Base-by-base conservation (phyloP, 2,113 vertebrate species). In the Halichoerus grypus region DNA sequence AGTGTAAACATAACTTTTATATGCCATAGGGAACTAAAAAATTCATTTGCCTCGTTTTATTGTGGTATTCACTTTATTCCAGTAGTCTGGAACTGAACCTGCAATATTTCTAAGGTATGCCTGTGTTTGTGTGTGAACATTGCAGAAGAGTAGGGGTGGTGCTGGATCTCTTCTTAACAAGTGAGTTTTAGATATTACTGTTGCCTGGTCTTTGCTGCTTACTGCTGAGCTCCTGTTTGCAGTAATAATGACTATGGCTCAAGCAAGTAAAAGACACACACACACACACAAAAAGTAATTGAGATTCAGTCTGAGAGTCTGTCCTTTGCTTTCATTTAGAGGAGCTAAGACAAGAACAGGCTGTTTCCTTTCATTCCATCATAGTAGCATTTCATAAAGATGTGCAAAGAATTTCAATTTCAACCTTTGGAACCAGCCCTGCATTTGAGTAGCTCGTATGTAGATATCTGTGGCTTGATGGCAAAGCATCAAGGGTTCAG, bases 371-470 rank as follows among this genome's bases (percentile, higher is more conserved):
- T 96, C 28, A 65, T 97, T 86, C 46, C 39, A 9, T 93, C 74
- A 61, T 85, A 39, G 31, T 80, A 88, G 71, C 89, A 57, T 88
- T 79, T 91, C 55, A 81, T 84, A 69, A 94, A 79, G 93, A 49
- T 79, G 61, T 49, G 57, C 46, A 55, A 76, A 95, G 83, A 94
- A 97, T 94, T 89, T 97, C n/a, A 71, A 51, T 91, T 93, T 83
- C 28, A 76, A 57, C 31, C 57, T 85, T 80, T 88, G 71, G 84
- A 94, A 88, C 85, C 21, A 39, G 19, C 36, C 59, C 7, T n/a
- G 10, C 22, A 33, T 71, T 88, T 89, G 42, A 92, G 61, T 76
- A 71, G 36, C 84, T 85, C 84, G 18, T 69, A n/a, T 77, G 53
- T 53, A 67, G 79, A 61, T 59, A 28, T 5, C 69, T 85, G 39